Conservation (phyloP, 1,140 invertebrate species). For the Glomeris maerens region DNA sequence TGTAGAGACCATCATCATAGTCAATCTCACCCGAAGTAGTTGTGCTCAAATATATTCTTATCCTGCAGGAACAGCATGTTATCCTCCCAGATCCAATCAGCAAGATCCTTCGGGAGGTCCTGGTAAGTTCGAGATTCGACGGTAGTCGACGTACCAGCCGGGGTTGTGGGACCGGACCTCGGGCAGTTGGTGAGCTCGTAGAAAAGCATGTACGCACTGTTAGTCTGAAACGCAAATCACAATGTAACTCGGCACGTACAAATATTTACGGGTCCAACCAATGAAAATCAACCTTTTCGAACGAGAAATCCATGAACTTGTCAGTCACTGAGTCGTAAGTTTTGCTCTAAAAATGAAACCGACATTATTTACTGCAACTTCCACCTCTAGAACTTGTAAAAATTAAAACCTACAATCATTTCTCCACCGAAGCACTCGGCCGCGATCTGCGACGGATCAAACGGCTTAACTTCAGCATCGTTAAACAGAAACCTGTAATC, state of each 20-base stretch:
- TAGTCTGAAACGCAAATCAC: slow-evolving; percentile 41
- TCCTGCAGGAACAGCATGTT: slow-evolving; percentile 89
- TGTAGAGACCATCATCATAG: not conserved
- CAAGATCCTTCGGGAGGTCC: slow-evolving; percentile 58
- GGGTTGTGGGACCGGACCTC: slow-evolving; percentile 18
- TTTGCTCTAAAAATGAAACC: slow-evolving; percentile 60
- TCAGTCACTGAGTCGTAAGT: slow-evolving; percentile 90
- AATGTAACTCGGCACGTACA: not conserved
- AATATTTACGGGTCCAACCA: not conserved
- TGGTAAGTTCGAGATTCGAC: slow-evolving; percentile 11
- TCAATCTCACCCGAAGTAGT: slow-evolving; percentile 64
- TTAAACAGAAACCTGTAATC: slow-evolving; percentile 63
- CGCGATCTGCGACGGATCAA: slow-evolving; percentile 84
- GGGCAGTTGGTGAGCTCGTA: slow-evolving; percentile 53
- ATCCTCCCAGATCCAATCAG: slow-evolving; percentile 89
- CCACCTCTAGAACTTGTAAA: too few species aligned
- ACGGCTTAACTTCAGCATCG: slow-evolving; percentile 89
- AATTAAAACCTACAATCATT: slow-evolving; percentile 70
- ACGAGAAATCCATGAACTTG: slow-evolving; percentile 93
- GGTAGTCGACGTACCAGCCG: slow-evolving; percentile 23
- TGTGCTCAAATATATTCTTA: slow-evolving; percentile 89
- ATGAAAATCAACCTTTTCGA: slow-evolving; percentile 53
- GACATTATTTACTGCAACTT: not conserved
- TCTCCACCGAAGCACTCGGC: slow-evolving; percentile 92
- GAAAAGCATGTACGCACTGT: slow-evolving; percentile 94